Evolutionary conservation across 2,797 vertebrate species (phyloP), one percentile per base, ranked within the genome.

Genomic region (Brachymystax lenok): DNA sequence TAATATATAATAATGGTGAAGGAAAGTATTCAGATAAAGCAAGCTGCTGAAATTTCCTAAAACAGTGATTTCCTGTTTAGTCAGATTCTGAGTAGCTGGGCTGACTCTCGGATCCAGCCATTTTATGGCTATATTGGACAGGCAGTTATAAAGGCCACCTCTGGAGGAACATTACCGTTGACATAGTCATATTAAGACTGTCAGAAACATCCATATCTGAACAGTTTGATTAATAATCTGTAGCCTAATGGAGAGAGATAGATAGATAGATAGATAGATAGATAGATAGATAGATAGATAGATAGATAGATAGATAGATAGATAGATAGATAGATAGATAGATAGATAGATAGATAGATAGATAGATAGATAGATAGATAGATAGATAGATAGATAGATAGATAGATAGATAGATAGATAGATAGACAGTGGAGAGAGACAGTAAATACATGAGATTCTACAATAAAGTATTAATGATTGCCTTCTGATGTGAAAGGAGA

Each of bases 121-220:
- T 77, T 78, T 70, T 77, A 73, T 73, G 81, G 79, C 56, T 24
- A 71, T 75, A 83, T 21, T 74, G 67, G 51, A 59, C 74, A 75
- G 67, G 24, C 74, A 75, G 66, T 77, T 82, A 85, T 87, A 3
- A 82, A 86, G 81, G 46, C 72, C 75, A 79, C 30, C 52, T 13
- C 24, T 77, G 51, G 51, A 75, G 76, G 69, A 75, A 68, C 54
- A 51, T 82, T 82, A 87, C 85, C 82, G 85, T 88, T 90, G 85
- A 79, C 78, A 71, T 71, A 82, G 78, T 46, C 27, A 70, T 74
- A 61, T 56, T 82, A 76, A 54, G 77, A 51, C 79, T 83, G 81
- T n/a, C 78, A 79, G 17, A 10, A 73, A 35, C 1, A 4, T 74
- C 74, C 19, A 24, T 17, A 74, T 74, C 51, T 28, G 51, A 30